Evolutionary conservation across 2,888 invertebrate genomes (phyloP).

Genomic region (Apamea crenata): DNA sequence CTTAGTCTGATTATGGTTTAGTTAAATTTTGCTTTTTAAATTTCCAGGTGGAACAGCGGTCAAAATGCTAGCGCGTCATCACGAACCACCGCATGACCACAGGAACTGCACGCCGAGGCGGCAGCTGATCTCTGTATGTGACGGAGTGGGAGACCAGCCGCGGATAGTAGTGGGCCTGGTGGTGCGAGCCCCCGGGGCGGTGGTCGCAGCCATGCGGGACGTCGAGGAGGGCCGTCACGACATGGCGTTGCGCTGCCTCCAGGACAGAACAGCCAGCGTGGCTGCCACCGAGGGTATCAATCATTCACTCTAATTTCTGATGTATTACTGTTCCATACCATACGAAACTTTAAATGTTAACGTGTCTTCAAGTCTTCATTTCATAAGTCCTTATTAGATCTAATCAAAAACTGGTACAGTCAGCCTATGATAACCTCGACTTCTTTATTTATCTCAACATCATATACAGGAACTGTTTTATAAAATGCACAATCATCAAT

Average conservation of each 20-base stretch:
- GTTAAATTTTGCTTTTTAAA: not conserved
- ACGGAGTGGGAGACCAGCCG: not conserved
- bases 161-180: not conserved
- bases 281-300: conserved; percentile 20
- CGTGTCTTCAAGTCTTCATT: not conserved
- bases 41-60: not conserved
- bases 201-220: not conserved
- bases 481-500: not conserved
- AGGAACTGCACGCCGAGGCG: conserved; percentile 3
- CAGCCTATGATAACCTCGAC: not conserved
- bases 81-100: not conserved
- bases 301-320: conserved; percentile 38
- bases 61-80: not conserved
- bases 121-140: conserved; percentile 15
- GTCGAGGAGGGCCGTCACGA: conserved; percentile 2
- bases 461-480: not conserved
- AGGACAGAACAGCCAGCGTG: not conserved
- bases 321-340: not conserved
- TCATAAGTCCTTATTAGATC: not conserved
- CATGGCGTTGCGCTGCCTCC: conserved; percentile 11
- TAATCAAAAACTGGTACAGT: not conserved
- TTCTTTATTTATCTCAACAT: not conserved
- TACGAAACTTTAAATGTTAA: not conserved
- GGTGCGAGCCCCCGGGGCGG: not conserved
- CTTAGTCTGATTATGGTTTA: not conserved